These are phyloP conservation scores for Mastomys coucha DNA, from an alignment of 2,113 vertebrate genomes.

Conservation along the genomic window DNA sequence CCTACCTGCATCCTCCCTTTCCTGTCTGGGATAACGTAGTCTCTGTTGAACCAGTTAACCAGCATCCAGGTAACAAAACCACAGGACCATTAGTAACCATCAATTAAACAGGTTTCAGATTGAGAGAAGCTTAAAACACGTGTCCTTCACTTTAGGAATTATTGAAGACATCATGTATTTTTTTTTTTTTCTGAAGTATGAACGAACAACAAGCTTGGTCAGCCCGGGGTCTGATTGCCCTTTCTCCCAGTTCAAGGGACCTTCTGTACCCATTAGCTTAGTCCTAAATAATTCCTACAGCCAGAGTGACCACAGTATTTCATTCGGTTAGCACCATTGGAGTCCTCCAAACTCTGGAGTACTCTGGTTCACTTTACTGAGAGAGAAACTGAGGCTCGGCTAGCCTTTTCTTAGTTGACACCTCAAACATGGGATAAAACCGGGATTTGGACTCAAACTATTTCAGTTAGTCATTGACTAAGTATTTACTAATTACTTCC, in stretches of 20 bases:
- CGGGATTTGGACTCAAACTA: neutral
- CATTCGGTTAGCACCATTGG: neutral
- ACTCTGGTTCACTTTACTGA: neutral
- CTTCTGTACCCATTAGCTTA: neutral
- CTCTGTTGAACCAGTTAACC: neutral
- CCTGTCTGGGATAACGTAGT: neutral
- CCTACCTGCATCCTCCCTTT: neutral
- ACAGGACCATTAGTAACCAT: neutral
- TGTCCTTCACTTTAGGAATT: neutral
- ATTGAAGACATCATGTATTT: neutral
- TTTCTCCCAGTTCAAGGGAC: neutral
- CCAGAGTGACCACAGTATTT: neutral
- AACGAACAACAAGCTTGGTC: neutral
- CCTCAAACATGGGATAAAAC: neutral
- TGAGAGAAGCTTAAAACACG: neutral
- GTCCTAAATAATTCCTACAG: neutral
- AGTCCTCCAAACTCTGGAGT: neutral
- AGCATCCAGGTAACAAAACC: neutral
- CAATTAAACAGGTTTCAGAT: neutral
- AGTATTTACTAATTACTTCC: neutral
- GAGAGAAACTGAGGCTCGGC: neutral
- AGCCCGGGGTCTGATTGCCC: neutral
- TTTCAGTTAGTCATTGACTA: neutral
- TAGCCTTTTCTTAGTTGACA: neutral
- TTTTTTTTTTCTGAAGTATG: neutral